Conservation (phyloP, 2,113 vertebrate species). For the Dunckerocampus dactyliophorus region DNA sequence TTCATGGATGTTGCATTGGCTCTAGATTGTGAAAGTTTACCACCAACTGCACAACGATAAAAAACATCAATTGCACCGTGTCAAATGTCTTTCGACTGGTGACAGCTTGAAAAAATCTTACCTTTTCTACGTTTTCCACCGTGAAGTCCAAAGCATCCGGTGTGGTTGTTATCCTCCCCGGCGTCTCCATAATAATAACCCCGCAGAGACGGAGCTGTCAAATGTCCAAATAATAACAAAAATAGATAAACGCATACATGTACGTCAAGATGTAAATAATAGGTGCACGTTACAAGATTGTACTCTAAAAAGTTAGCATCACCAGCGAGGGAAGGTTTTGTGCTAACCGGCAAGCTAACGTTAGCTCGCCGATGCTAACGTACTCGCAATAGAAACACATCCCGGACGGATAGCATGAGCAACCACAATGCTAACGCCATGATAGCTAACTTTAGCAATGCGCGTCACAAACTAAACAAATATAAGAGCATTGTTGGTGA, state of each 20-base stretch:
- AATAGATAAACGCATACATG: background rate
- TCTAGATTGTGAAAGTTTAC: background rate
- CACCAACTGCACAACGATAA: background rate
- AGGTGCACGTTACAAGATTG: slow-evolving; percentile 1
- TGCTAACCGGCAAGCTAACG: slow-evolving; percentile 62
- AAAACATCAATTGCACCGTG: no score
- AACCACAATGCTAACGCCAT: slow-evolving; percentile 2
- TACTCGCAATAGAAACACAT: background rate
- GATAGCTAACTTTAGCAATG: slow-evolving; percentile 47
- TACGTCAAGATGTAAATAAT: no score
- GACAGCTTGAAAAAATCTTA: slow-evolving; percentile 46
- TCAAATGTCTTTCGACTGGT: no score
- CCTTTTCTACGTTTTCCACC: slow-evolving; percentile 96
- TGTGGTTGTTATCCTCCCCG: slow-evolving; percentile 66
- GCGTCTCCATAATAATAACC: slow-evolving; percentile 62
- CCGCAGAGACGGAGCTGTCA: slow-evolving; percentile 66
- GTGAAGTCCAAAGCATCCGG: slow-evolving; percentile 85
- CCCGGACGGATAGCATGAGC: slow-evolving; percentile 22
- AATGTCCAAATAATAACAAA: slow-evolving; percentile 32
- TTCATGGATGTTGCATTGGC: background rate
- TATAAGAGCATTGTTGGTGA: background rate
- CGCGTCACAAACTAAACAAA: slow-evolving; percentile 9
- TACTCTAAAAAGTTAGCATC: background rate
- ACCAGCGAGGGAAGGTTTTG: background rate
- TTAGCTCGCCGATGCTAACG: slow-evolving; percentile 41